These are phyloP conservation scores for Hyles euphorbiae DNA, from an alignment of 1,140 invertebrate genomes.

Conservation along the genomic window DNA sequence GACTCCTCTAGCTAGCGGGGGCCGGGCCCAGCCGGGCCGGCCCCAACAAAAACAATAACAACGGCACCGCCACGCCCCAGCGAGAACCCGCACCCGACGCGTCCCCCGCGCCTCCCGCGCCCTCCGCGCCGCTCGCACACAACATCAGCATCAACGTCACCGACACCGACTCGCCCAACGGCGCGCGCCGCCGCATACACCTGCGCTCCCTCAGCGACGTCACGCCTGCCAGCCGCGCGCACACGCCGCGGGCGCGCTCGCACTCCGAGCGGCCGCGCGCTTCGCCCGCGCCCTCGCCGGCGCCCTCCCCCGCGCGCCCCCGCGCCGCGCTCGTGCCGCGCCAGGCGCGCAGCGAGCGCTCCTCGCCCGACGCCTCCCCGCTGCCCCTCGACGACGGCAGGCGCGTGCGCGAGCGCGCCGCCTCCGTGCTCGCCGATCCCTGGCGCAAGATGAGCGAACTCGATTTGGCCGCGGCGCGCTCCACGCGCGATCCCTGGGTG, in stretches of 20 bases:
- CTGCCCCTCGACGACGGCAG: slow-evolving; percentile 23
- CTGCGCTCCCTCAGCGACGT: slow-evolving; percentile 69
- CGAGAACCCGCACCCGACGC: slow-evolving; percentile 1
- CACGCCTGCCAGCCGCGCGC: slow-evolving; percentile 52
- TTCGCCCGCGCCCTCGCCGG: slow-evolving; percentile 29
- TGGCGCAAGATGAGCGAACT: slow-evolving; percentile 44
- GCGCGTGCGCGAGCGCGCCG: slow-evolving; percentile 15
- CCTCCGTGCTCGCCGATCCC: slow-evolving; percentile 29
- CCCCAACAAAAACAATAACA: slow-evolving; percentile 66
- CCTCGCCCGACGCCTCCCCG: slow-evolving; percentile 34
- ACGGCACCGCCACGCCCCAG: slow-evolving; percentile 42
- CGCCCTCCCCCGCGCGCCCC: slow-evolving; percentile 25
- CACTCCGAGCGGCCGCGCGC: slow-evolving; percentile 49
- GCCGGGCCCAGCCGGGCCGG: slow-evolving; percentile 75
- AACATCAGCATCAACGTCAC: slow-evolving; percentile 70
- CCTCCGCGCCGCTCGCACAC: slow-evolving; percentile 27
- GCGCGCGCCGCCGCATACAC: slow-evolving; percentile 55
- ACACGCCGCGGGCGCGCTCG: slow-evolving; percentile 50
- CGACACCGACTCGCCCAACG: slow-evolving; percentile 50
- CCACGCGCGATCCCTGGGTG: slow-evolving; percentile 47
- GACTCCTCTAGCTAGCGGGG: slow-evolving; percentile 85
- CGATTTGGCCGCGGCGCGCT: slow-evolving; percentile 20
- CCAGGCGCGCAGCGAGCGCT: slow-evolving; percentile 28
- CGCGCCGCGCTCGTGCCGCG: slow-evolving; percentile 19
- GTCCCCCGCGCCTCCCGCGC: slow-evolving; percentile 21